Percentiles rank a stretch among this genome's conserved stretches.
phyloP scores from a whole-genome alignment of 1,140 invertebrate genomes.

The Phocides pigmalion region DNA sequence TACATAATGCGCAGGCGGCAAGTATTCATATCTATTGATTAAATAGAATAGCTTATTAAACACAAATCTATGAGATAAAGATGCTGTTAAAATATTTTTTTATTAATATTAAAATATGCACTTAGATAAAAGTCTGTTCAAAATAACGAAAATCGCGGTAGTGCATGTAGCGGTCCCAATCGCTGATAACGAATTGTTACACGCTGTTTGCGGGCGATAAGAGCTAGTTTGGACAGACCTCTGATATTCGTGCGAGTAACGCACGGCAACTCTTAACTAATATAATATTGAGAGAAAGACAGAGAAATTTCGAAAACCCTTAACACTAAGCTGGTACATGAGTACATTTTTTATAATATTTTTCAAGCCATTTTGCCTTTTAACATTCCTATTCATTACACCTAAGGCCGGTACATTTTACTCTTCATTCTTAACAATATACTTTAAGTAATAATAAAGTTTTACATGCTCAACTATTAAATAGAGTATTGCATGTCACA shows the following conservation, averaged over 20 bases:
- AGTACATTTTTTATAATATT: constrained; percentile 52
- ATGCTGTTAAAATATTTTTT: constrained; percentile 51
- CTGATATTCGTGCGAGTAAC: constrained; percentile 34
- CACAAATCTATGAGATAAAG: constrained; percentile 52
- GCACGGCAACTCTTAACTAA: constrained; percentile 70
- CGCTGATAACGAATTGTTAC: not conserved
- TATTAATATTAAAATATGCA: constrained; percentile 65
- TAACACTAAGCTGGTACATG: constrained; percentile 61
- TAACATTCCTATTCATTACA: constrained; percentile 69
- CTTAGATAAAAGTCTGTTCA: constrained; percentile 46
- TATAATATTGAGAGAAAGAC: constrained; percentile 73
- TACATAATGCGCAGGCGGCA: constrained; percentile 68
- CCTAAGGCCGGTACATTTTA: constrained; percentile 79
- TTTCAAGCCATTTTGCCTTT: constrained; percentile 61
- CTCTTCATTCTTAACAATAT: constrained; percentile 70
- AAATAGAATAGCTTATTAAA: constrained; percentile 47
- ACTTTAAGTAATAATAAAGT: constrained; percentile 75
- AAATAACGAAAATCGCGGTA: constrained; percentile 11
- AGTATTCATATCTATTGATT: constrained; percentile 64
- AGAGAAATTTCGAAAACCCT: constrained; percentile 78
- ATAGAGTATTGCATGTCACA: constrained; percentile 70
- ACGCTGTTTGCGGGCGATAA: not conserved
- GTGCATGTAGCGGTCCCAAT: not conserved
- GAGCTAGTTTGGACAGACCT: constrained; percentile 25
- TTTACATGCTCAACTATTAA: constrained; percentile 74